Evolutionary conservation across 2,797 vertebrate genomes (phyloP), one percentile per base, ranked within the genome.

Genomic region (Oryzias sinensis): DNA sequence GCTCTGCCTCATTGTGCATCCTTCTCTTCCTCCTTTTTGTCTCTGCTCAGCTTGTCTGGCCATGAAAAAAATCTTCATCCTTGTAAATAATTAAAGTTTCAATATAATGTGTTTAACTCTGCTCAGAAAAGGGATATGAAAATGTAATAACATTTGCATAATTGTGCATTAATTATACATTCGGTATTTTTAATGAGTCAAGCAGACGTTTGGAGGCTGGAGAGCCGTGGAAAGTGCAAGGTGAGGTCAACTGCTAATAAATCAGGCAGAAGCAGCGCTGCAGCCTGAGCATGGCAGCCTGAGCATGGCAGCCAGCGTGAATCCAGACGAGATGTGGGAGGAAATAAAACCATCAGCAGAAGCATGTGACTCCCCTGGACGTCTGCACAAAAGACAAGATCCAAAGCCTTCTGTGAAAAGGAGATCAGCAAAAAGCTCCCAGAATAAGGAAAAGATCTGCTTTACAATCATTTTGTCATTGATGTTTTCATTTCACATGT

Each of bases 81-180:
- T 83, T 80, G 80, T 90, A 86, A 91, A 92, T 91, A 91, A 92
- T 92, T 92, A 74, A 91, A 70, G 65, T 82, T 89, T 83, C 87
- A 90, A 89, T 91, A 88, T 85, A 75, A 90, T 86, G 76, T 90
- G 85, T 87, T 91, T 89, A 87, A 91, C 89, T 88, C 79, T 88
- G 68, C 83, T 81, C 79, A 77, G 82, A 80, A 82, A 84, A 84
- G 79, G 33, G 73, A 84, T 87, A 77, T 83, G 79, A 85, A 89
- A 92, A 90, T 89, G 78, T 87, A 89, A 90, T 92, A 88, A 88
- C 79, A 90, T 92, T 90, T 87, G 86, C 88, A 91, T 92, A 92
- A 90, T 88, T 88, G 86, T 84, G 80, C 87, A 90, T 92, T 85
- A 90, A 91, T 92, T 92, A 90, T 90, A 91, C 89, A 92, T 92